Evolutionary conservation across 2,113 vertebrate genomes (phyloP), one percentile per base, ranked within the genome.

Genomic region (Tragelaphus strepsiceros): DNA sequence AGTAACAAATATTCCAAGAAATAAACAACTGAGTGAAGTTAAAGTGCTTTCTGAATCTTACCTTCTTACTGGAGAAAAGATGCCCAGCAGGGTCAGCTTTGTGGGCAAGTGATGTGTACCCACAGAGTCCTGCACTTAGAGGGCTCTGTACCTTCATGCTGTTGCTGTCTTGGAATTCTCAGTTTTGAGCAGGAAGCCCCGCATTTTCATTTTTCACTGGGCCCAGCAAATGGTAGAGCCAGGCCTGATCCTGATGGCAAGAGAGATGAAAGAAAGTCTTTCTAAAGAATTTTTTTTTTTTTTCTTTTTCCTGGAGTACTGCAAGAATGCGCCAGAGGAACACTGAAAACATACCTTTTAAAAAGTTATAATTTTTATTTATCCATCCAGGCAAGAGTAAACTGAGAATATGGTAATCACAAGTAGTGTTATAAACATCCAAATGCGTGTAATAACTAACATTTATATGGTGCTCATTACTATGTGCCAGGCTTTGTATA

Each of bases 1-100:
- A 81, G 88, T 92, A 90, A 96, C 11, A 94, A 49, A 51, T 84
- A 90, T 94, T 53, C 58, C 2, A 80, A 94, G 15, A 88, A 92
- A 77, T 77, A 80, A 94, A 88, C n/a, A 89, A 67, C 7, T 1
- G 15, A 95, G 21, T 59, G 64, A 94, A 74, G 12, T 71, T 64
- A 89, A 30, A 85, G 87, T 43, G 1, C 51, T 78, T 53, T 74
- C 15, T 39, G 56, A 91, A 22, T 74, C 43, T 88, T 78, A 35
- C 51, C 58, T 84, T 67, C 22, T 61, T 35, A 53, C 39, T 59
- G 77, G 84, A 43, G 19, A 46, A 92, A 90, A 54, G 21, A 28
- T 59, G n/a, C 32, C n/a, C 35, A 16, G 26, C 2, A 54, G 5
- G 19, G 26, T 89, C 7, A 3, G 32, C 43, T 71, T 67, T 5